Conservation (phyloP, 1,140 invertebrate genomes). For the Drosophila fuyamai region DNA sequence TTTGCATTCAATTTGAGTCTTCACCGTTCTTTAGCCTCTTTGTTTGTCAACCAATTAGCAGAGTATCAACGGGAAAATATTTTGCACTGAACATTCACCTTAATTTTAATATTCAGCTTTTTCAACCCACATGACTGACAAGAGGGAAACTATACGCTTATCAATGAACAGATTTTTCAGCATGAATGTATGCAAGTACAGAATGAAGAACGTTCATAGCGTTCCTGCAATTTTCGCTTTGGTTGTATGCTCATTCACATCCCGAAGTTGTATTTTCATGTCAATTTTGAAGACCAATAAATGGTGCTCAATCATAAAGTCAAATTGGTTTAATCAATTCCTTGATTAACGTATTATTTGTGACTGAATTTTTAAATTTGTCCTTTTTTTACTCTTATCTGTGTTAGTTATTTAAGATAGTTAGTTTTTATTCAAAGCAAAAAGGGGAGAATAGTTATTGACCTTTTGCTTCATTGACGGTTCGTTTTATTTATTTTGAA, state of each 20-base stretch:
- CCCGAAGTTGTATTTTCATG: background rate
- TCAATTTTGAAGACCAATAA: background rate
- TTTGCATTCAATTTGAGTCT: background rate
- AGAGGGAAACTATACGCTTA: background rate
- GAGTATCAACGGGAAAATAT: constrained; percentile 1
- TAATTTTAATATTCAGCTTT: background rate
- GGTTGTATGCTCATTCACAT: background rate
- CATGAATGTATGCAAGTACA: background rate
- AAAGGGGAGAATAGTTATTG: too few species aligned
- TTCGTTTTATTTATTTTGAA: too few species aligned
- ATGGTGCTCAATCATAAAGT: constrained; percentile 8
- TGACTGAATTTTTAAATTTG: background rate
- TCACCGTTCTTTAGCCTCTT: background rate
- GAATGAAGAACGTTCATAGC: background rate
- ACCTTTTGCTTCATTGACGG: too few species aligned
- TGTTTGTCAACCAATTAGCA: constrained; percentile 25
- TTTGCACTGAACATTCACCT: constrained; percentile 3
- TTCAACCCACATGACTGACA: background rate
- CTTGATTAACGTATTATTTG: background rate
- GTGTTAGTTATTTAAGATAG: too few species aligned
- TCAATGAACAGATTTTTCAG: constrained; percentile 1
- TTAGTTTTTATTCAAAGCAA: too few species aligned
- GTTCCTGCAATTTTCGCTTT: constrained; percentile 1
- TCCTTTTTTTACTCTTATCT: too few species aligned
- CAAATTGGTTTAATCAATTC: background rate